A percentile compares a stretch with the other conserved stretches of the same genome.
These are phyloP conservation scores for Melanostoma mellinum DNA, from an alignment of 2,888 invertebrate species.

Conservation along the genomic window DNA sequence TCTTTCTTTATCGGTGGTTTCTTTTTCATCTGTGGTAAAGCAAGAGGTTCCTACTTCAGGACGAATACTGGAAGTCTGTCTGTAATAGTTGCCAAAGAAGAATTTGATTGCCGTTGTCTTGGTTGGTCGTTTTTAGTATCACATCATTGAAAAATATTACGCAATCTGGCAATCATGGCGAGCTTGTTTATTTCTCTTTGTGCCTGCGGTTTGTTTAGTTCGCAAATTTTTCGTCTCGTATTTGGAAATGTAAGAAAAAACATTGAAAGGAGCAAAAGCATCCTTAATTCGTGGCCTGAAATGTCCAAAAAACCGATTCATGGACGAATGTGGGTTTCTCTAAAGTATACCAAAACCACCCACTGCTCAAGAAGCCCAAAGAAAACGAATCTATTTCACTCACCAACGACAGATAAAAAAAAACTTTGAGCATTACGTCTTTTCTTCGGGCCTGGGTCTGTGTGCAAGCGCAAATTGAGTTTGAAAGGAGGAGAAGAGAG, in stretches of 20 bases:
- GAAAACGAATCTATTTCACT: conserved; percentile 45
- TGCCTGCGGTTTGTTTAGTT: conserved; percentile 33
- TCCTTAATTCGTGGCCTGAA: conserved; percentile 63
- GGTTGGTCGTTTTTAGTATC: no score
- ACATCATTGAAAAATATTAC: neutral
- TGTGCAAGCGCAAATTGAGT: conserved; percentile 63
- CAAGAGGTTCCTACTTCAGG: conserved; percentile 4
- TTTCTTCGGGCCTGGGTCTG: conserved; percentile 38
- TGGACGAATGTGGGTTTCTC: conserved; percentile 28
- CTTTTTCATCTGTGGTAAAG: conserved; percentile 17
- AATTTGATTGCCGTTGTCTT: neutral
- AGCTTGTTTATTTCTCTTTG: conserved; percentile 25
- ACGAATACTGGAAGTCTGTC: conserved; percentile 5
- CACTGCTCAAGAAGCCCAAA: neutral
- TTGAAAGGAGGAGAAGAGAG: conserved; percentile 39
- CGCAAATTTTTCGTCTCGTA: conserved; percentile 16
- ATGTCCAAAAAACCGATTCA: conserved; percentile 61
- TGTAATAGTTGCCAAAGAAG: conserved; percentile 8
- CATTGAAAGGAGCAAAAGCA: conserved; percentile 31
- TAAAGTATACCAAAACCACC: neutral
- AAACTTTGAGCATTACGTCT: conserved; percentile 56
- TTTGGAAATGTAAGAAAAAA: conserved; percentile 49
- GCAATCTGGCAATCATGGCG: neutral
- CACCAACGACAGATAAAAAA: neutral
- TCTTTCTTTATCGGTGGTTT: conserved; percentile 7